Percentiles rank a stretch among this genome's conserved stretches.
Conservation (phyloP, 2,888 invertebrate genomes). For the Stenodera caucasica region DNA sequence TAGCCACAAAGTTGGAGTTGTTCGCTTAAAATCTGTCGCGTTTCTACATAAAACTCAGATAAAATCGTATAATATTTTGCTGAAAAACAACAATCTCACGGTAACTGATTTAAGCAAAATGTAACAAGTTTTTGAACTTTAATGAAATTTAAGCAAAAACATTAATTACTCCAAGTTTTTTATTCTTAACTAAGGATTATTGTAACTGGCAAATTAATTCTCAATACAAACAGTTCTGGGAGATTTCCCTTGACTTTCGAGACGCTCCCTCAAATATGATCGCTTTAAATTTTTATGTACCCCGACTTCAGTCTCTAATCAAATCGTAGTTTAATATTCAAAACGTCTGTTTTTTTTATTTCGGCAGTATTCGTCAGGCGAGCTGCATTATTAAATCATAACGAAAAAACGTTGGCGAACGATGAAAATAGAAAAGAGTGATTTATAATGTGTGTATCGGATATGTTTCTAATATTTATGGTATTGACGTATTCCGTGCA, state of each 20-base stretch:
- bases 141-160: too few species aligned
- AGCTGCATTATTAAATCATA: background rate
- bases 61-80: background rate
- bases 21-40: too few species aligned
- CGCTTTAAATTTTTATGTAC: background rate
- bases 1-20: too few species aligned
- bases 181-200: too few species aligned
- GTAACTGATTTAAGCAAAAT: background rate
- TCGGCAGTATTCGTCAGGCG: background rate
- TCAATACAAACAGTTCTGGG: background rate
- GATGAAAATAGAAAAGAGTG: conserved; percentile 3
- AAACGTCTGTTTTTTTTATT: background rate
- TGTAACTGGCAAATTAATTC: background rate
- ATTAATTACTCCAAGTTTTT: too few species aligned
- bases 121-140: too few species aligned
- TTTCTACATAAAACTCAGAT: too few species aligned
- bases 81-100: background rate
- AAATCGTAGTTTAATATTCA: background rate
- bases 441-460: background rate
- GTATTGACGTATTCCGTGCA: background rate
- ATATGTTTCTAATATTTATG: conserved; percentile 1
- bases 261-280: background rate
- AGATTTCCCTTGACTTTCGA: background rate
- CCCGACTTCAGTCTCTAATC: background rate
- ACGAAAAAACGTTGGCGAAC: background rate